Conservation (phyloP, 2,113 vertebrate genomes). For the Ceratotherium simum region DNA sequence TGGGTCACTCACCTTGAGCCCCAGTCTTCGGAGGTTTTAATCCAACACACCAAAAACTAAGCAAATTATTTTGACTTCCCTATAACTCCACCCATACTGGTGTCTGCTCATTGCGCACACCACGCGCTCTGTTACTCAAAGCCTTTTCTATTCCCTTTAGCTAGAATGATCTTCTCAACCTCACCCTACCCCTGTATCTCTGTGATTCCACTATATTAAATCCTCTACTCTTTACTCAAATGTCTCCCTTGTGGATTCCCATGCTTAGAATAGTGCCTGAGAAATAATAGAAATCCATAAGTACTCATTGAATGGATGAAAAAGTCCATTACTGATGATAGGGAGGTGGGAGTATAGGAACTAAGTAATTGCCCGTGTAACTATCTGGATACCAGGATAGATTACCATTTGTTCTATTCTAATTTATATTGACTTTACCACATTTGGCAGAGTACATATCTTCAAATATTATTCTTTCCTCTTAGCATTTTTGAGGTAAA, state of each 20-base stretch:
- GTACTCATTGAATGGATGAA: background rate
- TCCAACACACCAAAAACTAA: background rate
- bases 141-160: background rate
- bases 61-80: background rate
- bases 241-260: background rate
- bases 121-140: background rate
- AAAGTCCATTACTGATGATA: background rate
- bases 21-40: background rate
- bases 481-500: accelerated
- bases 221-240: background rate
- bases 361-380: background rate
- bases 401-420: background rate
- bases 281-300: background rate
- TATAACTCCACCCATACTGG: background rate
- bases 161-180: background rate
- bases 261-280: background rate
- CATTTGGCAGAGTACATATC: too few relatives aligned
- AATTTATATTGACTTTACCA: background rate
- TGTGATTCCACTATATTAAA: background rate
- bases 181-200: background rate
- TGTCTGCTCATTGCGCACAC: background rate
- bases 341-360: background rate
- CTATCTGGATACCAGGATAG: background rate
- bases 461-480: background rate
- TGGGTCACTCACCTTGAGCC: background rate